phyloP scores from a whole-genome alignment of 2,888 invertebrate species.

The Spilarctia lutea region DNA sequence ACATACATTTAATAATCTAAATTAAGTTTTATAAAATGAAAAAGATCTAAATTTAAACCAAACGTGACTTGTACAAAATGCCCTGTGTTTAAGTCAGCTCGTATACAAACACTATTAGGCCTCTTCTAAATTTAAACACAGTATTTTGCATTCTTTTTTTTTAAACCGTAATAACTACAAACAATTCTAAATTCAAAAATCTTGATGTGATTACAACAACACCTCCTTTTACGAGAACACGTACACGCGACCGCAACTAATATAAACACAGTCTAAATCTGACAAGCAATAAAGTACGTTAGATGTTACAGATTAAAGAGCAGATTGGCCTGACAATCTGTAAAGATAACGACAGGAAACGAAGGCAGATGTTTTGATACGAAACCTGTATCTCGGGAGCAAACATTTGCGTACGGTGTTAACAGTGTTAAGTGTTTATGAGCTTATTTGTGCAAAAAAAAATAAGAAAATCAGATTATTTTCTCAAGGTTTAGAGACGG shows the following conservation, averaged over 20 bases:
- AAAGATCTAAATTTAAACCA: too few relatives aligned
- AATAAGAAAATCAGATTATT: background rate
- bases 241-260: conserved; percentile 29
- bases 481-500: background rate
- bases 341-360: conserved; percentile 57
- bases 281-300: conserved; percentile 32
- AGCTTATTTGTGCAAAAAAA: conserved; percentile 15
- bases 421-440: conserved; percentile 13
- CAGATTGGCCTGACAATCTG: conserved; percentile 37
- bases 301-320: conserved; percentile 28
- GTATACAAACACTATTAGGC: too few relatives aligned
- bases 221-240: conserved; percentile 7
- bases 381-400: conserved; percentile 48
- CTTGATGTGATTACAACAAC: conserved; percentile 9
- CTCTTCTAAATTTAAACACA: background rate
- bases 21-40: too few relatives aligned
- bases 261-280: conserved; percentile 35
- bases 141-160: background rate
- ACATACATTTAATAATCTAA: too few relatives aligned
- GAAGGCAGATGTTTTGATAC: conserved; percentile 61
- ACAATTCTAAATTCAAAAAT: conserved; percentile 15
- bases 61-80: too few relatives aligned
- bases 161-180: background rate
- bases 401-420: conserved; percentile 39
- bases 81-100: too few relatives aligned